Evolutionary conservation across 2,113 vertebrate genomes (phyloP).

Genomic region (Chiloscyllium plagiosum): DNA sequence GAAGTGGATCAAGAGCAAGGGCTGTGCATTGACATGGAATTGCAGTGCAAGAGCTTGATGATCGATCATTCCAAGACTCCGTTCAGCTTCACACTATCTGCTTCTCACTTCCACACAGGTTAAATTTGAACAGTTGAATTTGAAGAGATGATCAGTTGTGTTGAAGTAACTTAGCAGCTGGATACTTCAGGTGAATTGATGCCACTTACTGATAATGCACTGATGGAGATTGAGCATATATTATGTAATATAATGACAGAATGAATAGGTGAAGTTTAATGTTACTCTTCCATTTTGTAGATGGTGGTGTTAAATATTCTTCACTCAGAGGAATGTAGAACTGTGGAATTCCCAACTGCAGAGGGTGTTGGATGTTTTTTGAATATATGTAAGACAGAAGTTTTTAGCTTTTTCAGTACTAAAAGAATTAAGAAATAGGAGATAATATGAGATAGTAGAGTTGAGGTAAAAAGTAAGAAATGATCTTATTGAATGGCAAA

Average conservation of each 20-base stretch:
- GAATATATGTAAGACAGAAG: neutral
- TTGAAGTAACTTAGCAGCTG: slow-evolving; percentile 53
- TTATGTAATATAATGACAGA: too few species aligned
- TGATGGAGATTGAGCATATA: slow-evolving; percentile 45
- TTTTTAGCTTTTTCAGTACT: neutral
- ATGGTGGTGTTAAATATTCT: neutral
- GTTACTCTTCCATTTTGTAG: too few species aligned
- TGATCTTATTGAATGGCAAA: neutral
- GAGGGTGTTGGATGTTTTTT: neutral
- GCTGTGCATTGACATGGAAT: slow-evolving; percentile 67
- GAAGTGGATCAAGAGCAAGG: slow-evolving; percentile 66
- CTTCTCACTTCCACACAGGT: neutral
- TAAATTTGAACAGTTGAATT: neutral
- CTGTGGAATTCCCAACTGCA: neutral
- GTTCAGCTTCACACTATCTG: slow-evolving; percentile 42
- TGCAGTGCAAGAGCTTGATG: slow-evolving; percentile 70
- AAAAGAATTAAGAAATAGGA: neutral
- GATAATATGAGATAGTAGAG: neutral
- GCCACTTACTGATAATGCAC: slow-evolving; percentile 60
- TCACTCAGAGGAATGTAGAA: neutral
- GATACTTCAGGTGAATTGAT: slow-evolving; percentile 58
- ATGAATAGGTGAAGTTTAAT: neutral
- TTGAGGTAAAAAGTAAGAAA: neutral
- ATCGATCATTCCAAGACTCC: slow-evolving; percentile 68
- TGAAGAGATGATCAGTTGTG: slow-evolving; percentile 11